A percentile compares a stretch with the other conserved stretches of the same genome.
phyloP scores from a whole-genome alignment of 2,113 vertebrate genomes.

The Etia nguti region DNA sequence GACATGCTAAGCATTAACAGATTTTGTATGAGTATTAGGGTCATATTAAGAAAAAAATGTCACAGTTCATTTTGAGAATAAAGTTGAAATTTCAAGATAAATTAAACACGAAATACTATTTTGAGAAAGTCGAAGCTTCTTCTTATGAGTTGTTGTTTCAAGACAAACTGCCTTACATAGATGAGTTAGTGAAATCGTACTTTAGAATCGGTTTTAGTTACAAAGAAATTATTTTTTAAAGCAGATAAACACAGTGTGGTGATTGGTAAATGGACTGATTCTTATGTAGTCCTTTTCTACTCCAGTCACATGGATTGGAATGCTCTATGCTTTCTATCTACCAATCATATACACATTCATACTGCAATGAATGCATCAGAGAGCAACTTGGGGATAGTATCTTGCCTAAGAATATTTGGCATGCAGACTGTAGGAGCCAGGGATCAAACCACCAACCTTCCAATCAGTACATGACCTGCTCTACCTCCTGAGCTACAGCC shows the following conservation, averaged over 20 bases:
- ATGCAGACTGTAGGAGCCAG: background rate
- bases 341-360: background rate
- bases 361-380: background rate
- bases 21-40: background rate
- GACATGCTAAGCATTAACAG: background rate
- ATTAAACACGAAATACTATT: background rate
- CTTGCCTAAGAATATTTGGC: background rate
- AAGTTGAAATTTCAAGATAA: background rate
- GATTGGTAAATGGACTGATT: background rate
- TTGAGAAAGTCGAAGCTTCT: background rate
- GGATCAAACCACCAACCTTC: background rate
- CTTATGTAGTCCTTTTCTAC: background rate
- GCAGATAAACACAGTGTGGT: background rate
- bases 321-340: background rate
- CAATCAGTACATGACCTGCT: background rate
- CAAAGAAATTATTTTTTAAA: background rate
- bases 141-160: background rate
- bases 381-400: background rate
- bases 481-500: background rate
- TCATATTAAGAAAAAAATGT: background rate
- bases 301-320: background rate
- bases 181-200: background rate
- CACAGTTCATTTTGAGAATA: background rate
- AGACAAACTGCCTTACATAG: background rate
- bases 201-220: background rate